Base-by-base conservation (phyloP, 2,797 vertebrate species). In the Lutjanus argentimaculatus region DNA sequence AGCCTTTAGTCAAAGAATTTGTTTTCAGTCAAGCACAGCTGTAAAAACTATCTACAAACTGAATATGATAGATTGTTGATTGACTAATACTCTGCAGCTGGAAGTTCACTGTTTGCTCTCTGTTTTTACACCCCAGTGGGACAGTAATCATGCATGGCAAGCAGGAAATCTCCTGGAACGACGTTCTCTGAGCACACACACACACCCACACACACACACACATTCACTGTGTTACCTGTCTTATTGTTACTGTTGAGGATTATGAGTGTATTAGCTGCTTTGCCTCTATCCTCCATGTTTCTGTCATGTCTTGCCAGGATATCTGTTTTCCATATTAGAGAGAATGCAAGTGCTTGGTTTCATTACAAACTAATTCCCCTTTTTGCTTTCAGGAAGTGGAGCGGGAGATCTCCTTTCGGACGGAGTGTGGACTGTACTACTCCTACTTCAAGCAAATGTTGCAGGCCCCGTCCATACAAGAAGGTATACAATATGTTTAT, bases 371-470 rank as follows among this genome's bases (percentile, higher is more conserved):
- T 12, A 36, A 69, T 76, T 67, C 43, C 11, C 36, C 19, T 22
- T 77, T 82, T 83, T 85, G 43, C 67, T 96, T 97, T 79, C 94
- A 99, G 99, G 99, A 99, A 92, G 97, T 99, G 0, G 98, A 99
- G 93, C 95, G 97, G 80, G 99, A 99, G 92, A 99, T 99, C 93
- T 99, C 98, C 45, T 99, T 99, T 94, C 96, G 99, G 91, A 99
- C 99, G 0, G 99, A 99, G 90, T 99, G 99, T 72, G 99, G 98
- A 83, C 96, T 99, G 8, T 99, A 99, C 95, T 99, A 99, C 88
- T 99, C 99, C 8, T 99, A 99, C 95, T 99, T 98, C 95, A 99
- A 99, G 86, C 97, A 99, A 90, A 97, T 99, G 97, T 88, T 99
- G 80, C 95, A 96, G 76, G 97, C 99, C 40, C 96, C 98, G 0